These are phyloP conservation scores for Hephaestus fuliginosus DNA, from an alignment of 2,797 vertebrate genomes.

Conservation along the genomic window DNA sequence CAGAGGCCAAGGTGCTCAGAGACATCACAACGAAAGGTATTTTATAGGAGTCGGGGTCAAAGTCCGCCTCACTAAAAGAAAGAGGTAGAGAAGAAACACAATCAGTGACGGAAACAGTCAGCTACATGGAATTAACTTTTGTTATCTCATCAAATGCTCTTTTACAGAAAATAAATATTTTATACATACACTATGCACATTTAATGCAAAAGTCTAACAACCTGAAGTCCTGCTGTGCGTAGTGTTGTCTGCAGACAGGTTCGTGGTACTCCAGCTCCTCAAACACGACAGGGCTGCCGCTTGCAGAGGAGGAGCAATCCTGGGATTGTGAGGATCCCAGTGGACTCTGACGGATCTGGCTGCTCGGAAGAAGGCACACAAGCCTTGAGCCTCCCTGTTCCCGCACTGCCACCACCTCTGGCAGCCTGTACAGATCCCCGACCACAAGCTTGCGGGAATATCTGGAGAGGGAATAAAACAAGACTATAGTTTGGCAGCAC, in stretches of 20 bases:
- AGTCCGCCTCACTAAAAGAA: conserved; percentile 91
- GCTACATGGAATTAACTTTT: too few relatives aligned
- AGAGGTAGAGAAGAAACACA: neutral
- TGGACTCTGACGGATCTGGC: conserved; percentile 93
- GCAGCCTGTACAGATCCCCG: conserved; percentile 92
- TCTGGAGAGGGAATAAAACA: conserved; percentile 68
- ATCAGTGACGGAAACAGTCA: conserved; percentile 10
- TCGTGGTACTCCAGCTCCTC: conserved; percentile 98
- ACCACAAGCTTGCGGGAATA: conserved; percentile 91
- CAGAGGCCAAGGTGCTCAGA: conserved; percentile 92
- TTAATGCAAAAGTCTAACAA: conserved; percentile 44
- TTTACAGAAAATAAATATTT: too few relatives aligned
- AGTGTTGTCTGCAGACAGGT: conserved; percentile 94
- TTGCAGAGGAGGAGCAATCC: conserved; percentile 92
- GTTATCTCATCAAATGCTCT: too few relatives aligned
- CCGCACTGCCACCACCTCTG: conserved; percentile 91
- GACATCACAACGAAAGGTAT: conserved; percentile 94
- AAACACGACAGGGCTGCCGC: conserved; percentile 95
- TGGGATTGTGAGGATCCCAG: conserved; percentile 94
- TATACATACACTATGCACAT: neutral
- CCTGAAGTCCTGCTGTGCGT: conserved; percentile 91
- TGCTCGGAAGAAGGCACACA: conserved; percentile 93
- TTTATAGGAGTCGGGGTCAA: conserved; percentile 95
- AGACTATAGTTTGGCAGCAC: neutral
- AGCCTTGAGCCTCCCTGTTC: conserved; percentile 93